A percentile compares a stretch with the other conserved stretches of the same genome.
phyloP scores from a whole-genome alignment of 2,888 invertebrate genomes.

The Epinotia bilunana region DNA sequence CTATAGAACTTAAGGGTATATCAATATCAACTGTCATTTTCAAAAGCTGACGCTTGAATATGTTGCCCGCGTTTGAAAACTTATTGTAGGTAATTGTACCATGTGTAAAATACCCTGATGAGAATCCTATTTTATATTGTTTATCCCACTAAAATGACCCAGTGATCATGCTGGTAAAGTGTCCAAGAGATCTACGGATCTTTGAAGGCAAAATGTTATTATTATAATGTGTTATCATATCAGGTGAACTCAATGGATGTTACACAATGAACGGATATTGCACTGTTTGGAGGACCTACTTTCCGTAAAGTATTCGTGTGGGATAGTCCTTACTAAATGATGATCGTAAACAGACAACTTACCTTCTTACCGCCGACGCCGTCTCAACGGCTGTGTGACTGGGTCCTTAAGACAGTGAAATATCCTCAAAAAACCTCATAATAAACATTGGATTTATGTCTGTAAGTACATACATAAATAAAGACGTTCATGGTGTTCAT shows the following conservation, averaged over 20 bases:
- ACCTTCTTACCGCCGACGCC: background rate
- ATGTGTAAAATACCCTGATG: too few relatives aligned
- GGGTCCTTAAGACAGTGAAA: background rate
- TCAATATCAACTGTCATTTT: too few relatives aligned
- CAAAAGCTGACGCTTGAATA: too few relatives aligned
- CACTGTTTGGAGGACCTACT: too few relatives aligned
- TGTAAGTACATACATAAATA: conserved; percentile 40
- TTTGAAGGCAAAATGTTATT: background rate
- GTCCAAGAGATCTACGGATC: background rate
- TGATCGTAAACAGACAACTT: too few relatives aligned
- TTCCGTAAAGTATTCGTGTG: background rate
- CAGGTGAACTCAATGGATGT: background rate
- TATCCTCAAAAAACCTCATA: background rate
- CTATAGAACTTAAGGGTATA: too few relatives aligned
- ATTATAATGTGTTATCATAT: background rate
- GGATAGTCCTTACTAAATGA: background rate
- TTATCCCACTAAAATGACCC: too few relatives aligned
- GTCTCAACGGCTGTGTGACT: background rate
- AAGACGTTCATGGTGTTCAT: background rate
- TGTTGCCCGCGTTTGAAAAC: too few relatives aligned
- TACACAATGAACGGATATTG: conserved; percentile 11
- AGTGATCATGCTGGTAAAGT: background rate
- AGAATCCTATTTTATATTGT: too few relatives aligned
- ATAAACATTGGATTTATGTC: conserved; percentile 46
- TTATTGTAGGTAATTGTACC: too few relatives aligned